Evolutionary conservation across 2,113 vertebrate genomes (phyloP).

Genomic region (Burhinus bistriatus): DNA sequence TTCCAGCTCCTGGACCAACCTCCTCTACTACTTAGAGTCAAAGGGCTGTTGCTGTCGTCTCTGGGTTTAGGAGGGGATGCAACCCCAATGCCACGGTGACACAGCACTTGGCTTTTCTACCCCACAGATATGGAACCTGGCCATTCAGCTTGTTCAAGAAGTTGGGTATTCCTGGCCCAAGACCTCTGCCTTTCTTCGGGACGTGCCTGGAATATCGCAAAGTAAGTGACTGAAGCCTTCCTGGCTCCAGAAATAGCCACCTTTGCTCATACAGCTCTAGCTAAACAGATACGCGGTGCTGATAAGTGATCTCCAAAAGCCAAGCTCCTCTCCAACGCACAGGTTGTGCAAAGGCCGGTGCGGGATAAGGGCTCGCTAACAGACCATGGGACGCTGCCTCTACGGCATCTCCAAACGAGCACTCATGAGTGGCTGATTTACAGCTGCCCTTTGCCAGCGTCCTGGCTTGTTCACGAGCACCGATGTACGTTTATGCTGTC

Average conservation of each 20-base stretch:
- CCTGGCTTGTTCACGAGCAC: background rate
- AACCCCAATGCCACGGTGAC: rapidly evolving
- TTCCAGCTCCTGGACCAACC: background rate
- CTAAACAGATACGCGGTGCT: rapidly evolving
- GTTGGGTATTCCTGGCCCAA: conserved; percentile 78
- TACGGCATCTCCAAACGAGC: background rate
- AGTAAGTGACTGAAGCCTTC: conserved; percentile 49
- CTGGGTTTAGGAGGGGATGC: rapidly evolving
- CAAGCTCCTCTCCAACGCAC: background rate
- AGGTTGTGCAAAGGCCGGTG: background rate
- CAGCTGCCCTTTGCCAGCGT: background rate
- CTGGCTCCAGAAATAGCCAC: background rate
- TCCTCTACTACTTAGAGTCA: background rate
- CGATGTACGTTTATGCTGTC: rapidly evolving
- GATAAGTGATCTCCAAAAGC: background rate
- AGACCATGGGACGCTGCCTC: background rate
- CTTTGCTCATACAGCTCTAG: background rate
- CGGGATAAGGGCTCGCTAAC: background rate
- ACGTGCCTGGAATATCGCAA: conserved; percentile 58
- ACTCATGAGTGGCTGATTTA: background rate
- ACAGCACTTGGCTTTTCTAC: background rate
- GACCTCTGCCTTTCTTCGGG: conserved; percentile 79
- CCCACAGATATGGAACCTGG: conserved; percentile 77
- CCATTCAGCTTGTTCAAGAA: conserved; percentile 77
- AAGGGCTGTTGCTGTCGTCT: background rate